Percentiles rank a stretch among this genome's conserved stretches.
Evolutionary conservation across 2,888 invertebrate genomes (phyloP).

Genomic region (Masnerella sp.): DNA sequence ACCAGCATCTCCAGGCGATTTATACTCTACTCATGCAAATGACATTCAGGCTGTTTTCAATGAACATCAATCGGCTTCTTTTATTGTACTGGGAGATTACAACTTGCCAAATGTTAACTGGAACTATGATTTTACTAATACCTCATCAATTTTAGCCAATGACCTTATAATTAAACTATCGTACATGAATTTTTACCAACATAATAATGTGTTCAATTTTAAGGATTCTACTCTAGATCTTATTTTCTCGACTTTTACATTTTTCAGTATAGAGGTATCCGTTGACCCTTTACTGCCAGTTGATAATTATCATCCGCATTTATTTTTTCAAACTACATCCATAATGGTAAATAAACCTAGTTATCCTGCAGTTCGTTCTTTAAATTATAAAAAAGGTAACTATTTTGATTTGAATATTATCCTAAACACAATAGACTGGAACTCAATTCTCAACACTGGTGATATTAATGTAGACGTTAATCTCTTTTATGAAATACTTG

Average conservation of each 20-base stretch:
- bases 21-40: not conserved
- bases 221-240: not conserved
- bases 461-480: not conserved
- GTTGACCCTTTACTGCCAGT: not conserved
- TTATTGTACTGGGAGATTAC: not conserved
- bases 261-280: not conserved
- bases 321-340: not conserved
- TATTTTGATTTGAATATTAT: not conserved
- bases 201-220: not conserved
- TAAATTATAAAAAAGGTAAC: not conserved
- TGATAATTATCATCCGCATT: constrained; percentile 4
- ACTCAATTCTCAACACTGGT: not conserved
- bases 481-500: not conserved
- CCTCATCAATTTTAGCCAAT: not conserved
- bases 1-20: not conserved
- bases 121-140: not conserved
- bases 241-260: not conserved
- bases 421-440: not conserved
- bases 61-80: not conserved
- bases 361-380: not conserved
- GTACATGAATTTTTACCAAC: not conserved
- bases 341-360: not conserved
- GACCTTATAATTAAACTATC: not conserved
- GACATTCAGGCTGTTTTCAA: not conserved
- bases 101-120: constrained; percentile 4